Base-by-base conservation (phyloP, 2,888 invertebrate genomes). In the Lucinisca nassula region DNA sequence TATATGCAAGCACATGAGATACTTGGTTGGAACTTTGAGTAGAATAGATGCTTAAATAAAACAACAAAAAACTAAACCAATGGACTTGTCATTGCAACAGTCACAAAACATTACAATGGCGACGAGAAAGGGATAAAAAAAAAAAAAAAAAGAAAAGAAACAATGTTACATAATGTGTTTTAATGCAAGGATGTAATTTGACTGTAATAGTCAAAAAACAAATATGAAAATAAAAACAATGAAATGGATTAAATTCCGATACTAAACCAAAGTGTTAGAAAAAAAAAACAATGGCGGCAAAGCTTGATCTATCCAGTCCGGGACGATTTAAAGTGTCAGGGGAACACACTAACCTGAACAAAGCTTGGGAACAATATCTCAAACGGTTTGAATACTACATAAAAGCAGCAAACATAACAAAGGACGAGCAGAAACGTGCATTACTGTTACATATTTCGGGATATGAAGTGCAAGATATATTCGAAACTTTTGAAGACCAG, bases 111-210 rank as follows among this genome's bases (percentile, higher is more conserved):
- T n/a, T n/a, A n/a, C n/a, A n/a, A n/a, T 55, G n/a, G 55, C n/a
- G 61, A 61, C 61, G 61, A 61, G 17, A 30, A 61, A 27, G 61
- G 61, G 61, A 61, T 61, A 61, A 61, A 61, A 30, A 61, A 21
- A 6, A 10, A 30, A 61, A 30, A 27, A 30, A 27, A 30, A 24
- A 61, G 10, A 30, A 30, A 61, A 27, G 1, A 24, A 61, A 61
- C 2, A 4, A 61, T 27, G 30, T 3, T 8, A 27, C 6, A 30
- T n/a, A n/a, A n/a, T n/a, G n/a, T n/a, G n/a, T n/a, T n/a, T n/a
- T n/a, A 61, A 4, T 30, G 8, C 27, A 61, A 30, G 30, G 21
- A 8, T n/a, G 30, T 27, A 30, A 30, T 30, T 61, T 27, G 8
- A 61, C 27, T 27, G 32, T 17, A 61, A 61, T 17, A 8, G 6